phyloP scores from a whole-genome alignment of 2,888 invertebrate genomes.

The Drosophila macrospina region DNA sequence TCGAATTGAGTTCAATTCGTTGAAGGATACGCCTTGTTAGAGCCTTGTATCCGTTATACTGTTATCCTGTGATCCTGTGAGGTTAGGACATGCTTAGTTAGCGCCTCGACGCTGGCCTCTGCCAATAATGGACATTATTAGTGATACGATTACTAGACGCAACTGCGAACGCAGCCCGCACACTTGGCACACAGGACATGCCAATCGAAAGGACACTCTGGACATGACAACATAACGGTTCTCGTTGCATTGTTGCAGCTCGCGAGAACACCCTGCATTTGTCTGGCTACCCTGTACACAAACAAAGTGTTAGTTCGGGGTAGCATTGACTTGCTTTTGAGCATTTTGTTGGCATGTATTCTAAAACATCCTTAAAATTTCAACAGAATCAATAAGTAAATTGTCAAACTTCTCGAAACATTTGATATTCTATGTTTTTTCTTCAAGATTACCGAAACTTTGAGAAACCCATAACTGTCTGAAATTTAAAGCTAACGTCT shows the following conservation, averaged over 20 bases:
- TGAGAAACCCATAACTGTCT: no score
- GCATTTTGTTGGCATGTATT: no score
- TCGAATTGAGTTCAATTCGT: background rate
- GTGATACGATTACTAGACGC: constrained; percentile 7
- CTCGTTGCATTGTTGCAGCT: constrained; percentile 12
- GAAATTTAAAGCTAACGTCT: no score
- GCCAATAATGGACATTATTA: constrained; percentile 22
- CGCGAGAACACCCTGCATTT: background rate
- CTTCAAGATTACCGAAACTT: no score
- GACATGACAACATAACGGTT: constrained; percentile 55
- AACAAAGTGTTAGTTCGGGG: no score
- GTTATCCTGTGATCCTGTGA: background rate
- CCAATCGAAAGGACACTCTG: constrained; percentile 34
- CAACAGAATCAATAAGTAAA: no score
- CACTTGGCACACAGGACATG: constrained; percentile 37
- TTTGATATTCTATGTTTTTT: no score
- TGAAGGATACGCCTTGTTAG: constrained; percentile 70
- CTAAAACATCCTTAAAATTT: no score
- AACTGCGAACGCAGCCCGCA: constrained; percentile 50
- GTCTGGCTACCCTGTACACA: constrained; percentile 1
- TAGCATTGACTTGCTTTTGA: background rate
- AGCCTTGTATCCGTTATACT: constrained; percentile 16
- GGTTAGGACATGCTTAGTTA: constrained; percentile 50
- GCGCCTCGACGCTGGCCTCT: constrained; percentile 43
- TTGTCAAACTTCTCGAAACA: no score